These are phyloP conservation scores for Tautogolabrus adspersus DNA, from an alignment of 2,113 vertebrate genomes.

Conservation along the genomic window DNA sequence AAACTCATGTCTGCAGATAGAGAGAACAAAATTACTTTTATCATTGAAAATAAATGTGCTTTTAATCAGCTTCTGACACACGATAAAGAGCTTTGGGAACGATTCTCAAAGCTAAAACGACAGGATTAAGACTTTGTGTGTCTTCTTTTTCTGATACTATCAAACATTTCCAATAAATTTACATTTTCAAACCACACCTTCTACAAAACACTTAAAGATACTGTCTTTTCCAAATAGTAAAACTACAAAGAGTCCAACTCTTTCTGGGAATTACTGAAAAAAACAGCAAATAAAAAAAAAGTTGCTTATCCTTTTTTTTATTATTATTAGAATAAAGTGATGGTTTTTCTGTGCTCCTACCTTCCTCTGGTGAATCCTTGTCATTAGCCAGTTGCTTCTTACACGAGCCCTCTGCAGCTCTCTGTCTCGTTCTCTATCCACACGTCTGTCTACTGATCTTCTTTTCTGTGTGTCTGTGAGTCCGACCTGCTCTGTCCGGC, in stretches of 20 bases:
- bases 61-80: not conserved
- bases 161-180: not conserved
- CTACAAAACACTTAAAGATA: not conserved
- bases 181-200: no score
- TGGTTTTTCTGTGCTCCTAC: conserved; percentile 21
- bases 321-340: not conserved
- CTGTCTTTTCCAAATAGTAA: not conserved
- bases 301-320: not conserved
- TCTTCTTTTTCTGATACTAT: not conserved
- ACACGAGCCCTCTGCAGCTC: not conserved
- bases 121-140: not conserved
- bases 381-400: conserved; percentile 51
- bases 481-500: conserved; percentile 22
- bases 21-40: not conserved
- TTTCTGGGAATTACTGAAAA: not conserved
- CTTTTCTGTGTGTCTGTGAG: not conserved
- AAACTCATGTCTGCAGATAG: conserved; percentile 80
- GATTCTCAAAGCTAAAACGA: not conserved
- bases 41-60: not conserved
- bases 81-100: not conserved
- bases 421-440: not conserved
- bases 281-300: not conserved
- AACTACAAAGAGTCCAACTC: not conserved
- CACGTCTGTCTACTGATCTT: not conserved
- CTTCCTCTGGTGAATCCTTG: conserved; percentile 54